These are phyloP conservation scores for Microplitis mediator DNA, from an alignment of 1,140 invertebrate genomes.

Conservation along the genomic window DNA sequence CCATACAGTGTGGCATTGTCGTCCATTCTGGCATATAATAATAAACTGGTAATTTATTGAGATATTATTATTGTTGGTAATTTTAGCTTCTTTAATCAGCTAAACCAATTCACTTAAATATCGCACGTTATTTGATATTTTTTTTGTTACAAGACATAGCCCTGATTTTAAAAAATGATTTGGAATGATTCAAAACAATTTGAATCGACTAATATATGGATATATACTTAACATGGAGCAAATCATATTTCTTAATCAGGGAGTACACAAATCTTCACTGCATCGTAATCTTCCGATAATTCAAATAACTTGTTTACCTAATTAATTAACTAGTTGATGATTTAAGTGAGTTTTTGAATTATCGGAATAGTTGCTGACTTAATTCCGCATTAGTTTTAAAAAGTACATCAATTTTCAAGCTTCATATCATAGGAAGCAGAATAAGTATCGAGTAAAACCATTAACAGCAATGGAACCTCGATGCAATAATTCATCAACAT, in stretches of 20 bases:
- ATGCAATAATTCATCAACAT: slow-evolving; percentile 22
- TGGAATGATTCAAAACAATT: too few relatives aligned
- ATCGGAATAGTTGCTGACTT: background rate
- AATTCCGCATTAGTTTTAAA: background rate
- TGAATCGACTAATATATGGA: too few relatives aligned
- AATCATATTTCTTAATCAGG: too few relatives aligned
- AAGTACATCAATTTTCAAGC: background rate
- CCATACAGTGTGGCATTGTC: too few relatives aligned
- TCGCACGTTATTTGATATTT: background rate
- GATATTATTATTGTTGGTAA: slow-evolving; percentile 34
- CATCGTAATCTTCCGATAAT: background rate
- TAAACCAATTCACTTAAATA: slow-evolving; percentile 28
- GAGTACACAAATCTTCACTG: background rate
- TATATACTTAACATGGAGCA: too few relatives aligned
- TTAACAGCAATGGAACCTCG: slow-evolving; percentile 1
- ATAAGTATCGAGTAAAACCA: slow-evolving; percentile 26
- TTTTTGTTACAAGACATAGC: background rate
- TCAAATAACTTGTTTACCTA: background rate
- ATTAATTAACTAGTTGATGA: background rate
- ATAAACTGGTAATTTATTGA: background rate
- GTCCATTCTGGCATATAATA: background rate
- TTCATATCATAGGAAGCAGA: slow-evolving; percentile 12
- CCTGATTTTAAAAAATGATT: too few relatives aligned
- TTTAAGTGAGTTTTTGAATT: background rate
- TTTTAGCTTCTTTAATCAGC: slow-evolving; percentile 52